These are phyloP conservation scores for Alentia gelatinosa DNA, from an alignment of 2,888 invertebrate genomes.

Conservation along the genomic window DNA sequence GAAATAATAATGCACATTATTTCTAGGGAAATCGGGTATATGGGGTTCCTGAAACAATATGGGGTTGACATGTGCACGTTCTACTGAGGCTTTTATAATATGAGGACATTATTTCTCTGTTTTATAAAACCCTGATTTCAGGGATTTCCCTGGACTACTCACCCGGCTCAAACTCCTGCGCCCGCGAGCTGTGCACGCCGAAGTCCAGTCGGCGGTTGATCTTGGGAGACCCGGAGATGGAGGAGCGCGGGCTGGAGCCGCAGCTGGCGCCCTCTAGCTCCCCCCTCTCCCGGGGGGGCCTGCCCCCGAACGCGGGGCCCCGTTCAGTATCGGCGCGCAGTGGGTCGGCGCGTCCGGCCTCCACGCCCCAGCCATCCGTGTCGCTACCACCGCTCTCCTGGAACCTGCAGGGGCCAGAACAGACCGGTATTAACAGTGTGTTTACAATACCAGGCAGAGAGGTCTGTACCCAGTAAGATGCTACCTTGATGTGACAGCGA, in stretches of 20 bases:
- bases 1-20: too few species aligned
- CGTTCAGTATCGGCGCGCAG: not conserved
- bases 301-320: not conserved
- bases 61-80: too few species aligned
- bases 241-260: constrained; percentile 71
- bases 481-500: too few species aligned
- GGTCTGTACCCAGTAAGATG: too few species aligned
- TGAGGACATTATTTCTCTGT: too few species aligned
- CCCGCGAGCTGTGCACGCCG: constrained; percentile 65
- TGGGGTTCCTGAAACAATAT: too few species aligned
- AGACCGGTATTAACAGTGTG: not conserved
- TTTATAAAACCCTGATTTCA: too few species aligned
- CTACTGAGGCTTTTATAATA: too few species aligned
- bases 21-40: too few species aligned
- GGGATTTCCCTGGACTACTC: too few species aligned
- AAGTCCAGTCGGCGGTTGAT: constrained; percentile 51
- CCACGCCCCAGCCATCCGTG: not conserved
- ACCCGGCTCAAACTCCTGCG: constrained; percentile 68
- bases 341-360: not conserved
- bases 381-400: constrained; percentile 23
- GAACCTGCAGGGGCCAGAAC: not conserved
- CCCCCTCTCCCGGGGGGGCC: constrained; percentile 55
- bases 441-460: too few species aligned
- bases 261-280: constrained; percentile 76
- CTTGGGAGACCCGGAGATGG: constrained; percentile 60